Percentiles rank a stretch among this genome's conserved stretches.
Conservation (phyloP, 2,797 vertebrate species). For the Lepilemur ruficaudatus region DNA sequence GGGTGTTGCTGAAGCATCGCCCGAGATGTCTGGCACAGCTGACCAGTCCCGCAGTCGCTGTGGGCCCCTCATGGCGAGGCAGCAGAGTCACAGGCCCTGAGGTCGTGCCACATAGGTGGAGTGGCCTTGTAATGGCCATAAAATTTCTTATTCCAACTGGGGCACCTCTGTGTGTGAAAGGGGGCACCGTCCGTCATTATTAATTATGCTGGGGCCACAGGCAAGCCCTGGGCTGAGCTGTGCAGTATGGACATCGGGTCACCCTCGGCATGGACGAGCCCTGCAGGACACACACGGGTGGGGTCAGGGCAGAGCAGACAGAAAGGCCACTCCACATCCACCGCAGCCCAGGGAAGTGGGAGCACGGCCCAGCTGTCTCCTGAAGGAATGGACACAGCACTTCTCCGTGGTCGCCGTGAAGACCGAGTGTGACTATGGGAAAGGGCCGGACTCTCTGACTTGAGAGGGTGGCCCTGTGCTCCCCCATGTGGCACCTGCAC, state of each 20-base stretch:
- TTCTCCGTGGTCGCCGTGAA: too few species aligned
- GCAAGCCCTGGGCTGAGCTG: too few species aligned
- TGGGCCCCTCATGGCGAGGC: neutral
- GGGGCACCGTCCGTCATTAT: neutral
- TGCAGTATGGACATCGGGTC: accelerated
- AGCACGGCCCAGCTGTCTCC: too few species aligned
- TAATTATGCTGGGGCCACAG: too few species aligned
- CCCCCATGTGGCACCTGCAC: neutral
- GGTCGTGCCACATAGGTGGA: accelerated
- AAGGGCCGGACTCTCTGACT: neutral
- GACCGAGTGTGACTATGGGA: accelerated
- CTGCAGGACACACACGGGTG: neutral
- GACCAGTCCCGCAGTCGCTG: too few species aligned
- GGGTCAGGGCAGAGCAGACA: neutral
- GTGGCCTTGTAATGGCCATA: accelerated
- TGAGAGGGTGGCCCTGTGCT: neutral
- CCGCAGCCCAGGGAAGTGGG: neutral
- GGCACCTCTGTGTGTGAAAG: neutral
- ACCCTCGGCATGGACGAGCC: neutral
- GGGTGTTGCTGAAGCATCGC: neutral
- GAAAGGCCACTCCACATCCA: neutral
- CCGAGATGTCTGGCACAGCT: neutral
- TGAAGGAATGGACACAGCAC: neutral
- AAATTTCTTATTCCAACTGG: too few species aligned
- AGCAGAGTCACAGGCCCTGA: neutral